These are phyloP conservation scores for Platygyra sinensis DNA, from an alignment of 64 coral and sea anemone genomes.

Conservation along the genomic window DNA sequence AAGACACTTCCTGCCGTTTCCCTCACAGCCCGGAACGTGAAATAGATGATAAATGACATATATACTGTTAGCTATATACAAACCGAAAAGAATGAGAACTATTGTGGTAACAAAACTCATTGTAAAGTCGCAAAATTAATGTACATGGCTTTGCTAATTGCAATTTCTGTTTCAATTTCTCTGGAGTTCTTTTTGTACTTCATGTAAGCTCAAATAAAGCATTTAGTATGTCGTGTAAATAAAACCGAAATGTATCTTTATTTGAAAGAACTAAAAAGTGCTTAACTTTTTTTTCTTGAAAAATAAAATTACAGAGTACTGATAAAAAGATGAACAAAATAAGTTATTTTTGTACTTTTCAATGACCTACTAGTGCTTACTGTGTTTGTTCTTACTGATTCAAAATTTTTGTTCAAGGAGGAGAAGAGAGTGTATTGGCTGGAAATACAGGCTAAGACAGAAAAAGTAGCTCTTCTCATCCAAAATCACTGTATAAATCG, in stretches of 20 bases:
- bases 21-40: conserved; percentile 52
- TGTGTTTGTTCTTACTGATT: no score
- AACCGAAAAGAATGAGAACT: conserved; percentile 62
- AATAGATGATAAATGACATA: conserved; percentile 73
- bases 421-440: no score
- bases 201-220: neutral
- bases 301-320: no score
- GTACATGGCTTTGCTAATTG: neutral
- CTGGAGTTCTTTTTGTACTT: neutral
- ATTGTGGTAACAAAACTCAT: conserved; percentile 53
- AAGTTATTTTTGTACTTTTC: no score
- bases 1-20: conserved; percentile 42
- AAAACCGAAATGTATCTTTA: neutral
- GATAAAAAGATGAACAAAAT: no score
- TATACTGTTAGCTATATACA: conserved; percentile 60
- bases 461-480: no score
- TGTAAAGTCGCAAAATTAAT: neutral
- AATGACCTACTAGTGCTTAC: no score
- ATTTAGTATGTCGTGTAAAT: neutral
- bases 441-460: no score
- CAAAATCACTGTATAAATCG: no score
- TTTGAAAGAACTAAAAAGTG: neutral
- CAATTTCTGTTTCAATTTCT: neutral
- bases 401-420: no score
- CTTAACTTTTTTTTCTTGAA: no score